These are phyloP conservation scores for Oryzaephilus surinamensis DNA, from an alignment of 1,140 invertebrate genomes.

Conservation along the genomic window DNA sequence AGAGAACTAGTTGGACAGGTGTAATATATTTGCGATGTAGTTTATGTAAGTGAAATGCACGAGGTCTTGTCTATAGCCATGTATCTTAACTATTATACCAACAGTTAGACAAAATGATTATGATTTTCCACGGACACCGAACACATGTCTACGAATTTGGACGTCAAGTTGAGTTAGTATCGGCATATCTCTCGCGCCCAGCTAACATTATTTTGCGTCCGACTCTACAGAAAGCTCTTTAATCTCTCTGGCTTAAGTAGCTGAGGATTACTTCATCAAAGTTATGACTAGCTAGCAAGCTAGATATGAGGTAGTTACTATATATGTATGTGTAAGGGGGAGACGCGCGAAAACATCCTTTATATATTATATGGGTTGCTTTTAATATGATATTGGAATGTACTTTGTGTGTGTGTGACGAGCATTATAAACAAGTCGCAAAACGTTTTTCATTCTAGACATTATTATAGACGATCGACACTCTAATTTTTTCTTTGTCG, in stretches of 20 bases:
- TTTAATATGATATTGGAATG: background rate
- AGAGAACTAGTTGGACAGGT: no score
- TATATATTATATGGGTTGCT: no score
- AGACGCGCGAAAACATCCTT: no score
- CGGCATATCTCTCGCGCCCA: conserved; percentile 35
- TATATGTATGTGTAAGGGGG: no score
- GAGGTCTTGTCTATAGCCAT: conserved; percentile 16
- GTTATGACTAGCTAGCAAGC: conserved; percentile 35
- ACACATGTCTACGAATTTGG: conserved; percentile 37
- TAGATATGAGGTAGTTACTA: no score
- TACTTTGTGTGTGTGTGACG: background rate
- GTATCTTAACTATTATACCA: conserved; percentile 23
- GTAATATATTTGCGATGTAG: no score
- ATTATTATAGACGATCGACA: no score
- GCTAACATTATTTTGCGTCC: conserved; percentile 34
- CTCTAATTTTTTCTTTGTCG: no score
- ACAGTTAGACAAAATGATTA: no score
- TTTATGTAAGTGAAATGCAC: conserved; percentile 2
- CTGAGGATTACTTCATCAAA: conserved; percentile 35
- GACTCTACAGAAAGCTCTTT: conserved; percentile 35
- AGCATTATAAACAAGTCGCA: no score
- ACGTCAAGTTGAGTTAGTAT: conserved; percentile 36
- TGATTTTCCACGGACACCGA: conserved; percentile 27
- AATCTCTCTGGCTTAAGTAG: conserved; percentile 34
- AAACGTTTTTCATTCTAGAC: no score